A percentile compares a stretch with the other conserved stretches of the same genome.
Evolutionary conservation across 2,888 invertebrate species (phyloP).

Genomic region (Trypoxylon attenuatum): DNA sequence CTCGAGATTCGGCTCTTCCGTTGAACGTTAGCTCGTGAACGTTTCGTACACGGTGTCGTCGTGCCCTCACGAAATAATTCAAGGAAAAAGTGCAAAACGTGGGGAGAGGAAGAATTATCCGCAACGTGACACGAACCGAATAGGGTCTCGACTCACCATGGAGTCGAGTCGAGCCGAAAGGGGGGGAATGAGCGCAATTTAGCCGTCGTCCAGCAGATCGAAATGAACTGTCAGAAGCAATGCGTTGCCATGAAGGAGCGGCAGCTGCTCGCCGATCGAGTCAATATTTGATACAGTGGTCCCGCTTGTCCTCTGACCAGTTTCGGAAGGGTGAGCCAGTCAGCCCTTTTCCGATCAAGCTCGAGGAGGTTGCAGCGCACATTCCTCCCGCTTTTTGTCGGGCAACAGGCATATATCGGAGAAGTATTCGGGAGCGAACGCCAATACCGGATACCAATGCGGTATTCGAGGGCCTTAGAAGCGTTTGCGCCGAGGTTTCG

Average conservation of each 20-base stretch:
- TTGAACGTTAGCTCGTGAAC: too few species aligned
- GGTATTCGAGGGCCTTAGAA: conserved; percentile 1
- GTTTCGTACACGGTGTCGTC: too few species aligned
- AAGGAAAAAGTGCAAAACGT: too few species aligned
- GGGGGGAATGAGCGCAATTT: background rate
- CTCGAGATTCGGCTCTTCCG: too few species aligned
- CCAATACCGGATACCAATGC: conserved; percentile 41
- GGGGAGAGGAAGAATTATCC: too few species aligned
- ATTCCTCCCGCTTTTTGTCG: conserved; percentile 66
- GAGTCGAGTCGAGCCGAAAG: background rate
- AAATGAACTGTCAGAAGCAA: conserved; percentile 50
- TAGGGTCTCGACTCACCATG: background rate
- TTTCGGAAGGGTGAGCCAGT: conserved; percentile 57
- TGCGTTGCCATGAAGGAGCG: conserved; percentile 55
- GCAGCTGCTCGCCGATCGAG: conserved; percentile 64
- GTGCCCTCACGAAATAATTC: too few species aligned
- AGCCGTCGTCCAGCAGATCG: conserved; percentile 1
- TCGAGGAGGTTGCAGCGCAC: conserved; percentile 41
- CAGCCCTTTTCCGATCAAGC: conserved; percentile 46
- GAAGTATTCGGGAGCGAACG: conserved; percentile 46
- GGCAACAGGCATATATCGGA: conserved; percentile 37
- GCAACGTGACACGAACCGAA: too few species aligned
- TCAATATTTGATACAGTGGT: conserved; percentile 67
- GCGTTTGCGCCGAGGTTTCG: background rate
- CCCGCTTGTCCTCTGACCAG: conserved; percentile 57